Evolutionary conservation across 2,888 invertebrate genomes (phyloP), one percentile per base, ranked within the genome.

Genomic region (Hydriomena furcata): DNA sequence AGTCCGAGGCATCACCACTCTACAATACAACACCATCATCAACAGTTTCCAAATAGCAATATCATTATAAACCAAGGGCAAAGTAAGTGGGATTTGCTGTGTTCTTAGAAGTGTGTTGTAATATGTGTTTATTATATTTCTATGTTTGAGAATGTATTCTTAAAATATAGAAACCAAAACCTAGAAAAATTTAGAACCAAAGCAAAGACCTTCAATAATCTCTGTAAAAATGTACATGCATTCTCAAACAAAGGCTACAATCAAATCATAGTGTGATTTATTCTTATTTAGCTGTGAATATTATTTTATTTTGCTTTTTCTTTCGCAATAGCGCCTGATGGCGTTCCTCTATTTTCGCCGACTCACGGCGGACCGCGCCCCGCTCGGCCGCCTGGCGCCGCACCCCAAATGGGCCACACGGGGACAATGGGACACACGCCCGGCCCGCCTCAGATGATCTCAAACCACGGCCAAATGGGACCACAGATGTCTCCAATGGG

Each of bases 41-140:
- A 85, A 52, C 87, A 88, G 71, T 90, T 88, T 60, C 89, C 84
- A 59, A 73, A 82, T 0, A 79, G 82, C 27, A 90, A 85, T 65
- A 86, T 91, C 27, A 89, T 88, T 44, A 85, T 90, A n/a, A 89
- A 84, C 56, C 91, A 89, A 65, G 84, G 83, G 55, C 89, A 85
- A 78, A 84, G 90, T 90, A 72, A 82, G 86, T 67, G 12, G 30
- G 12, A 5, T 21, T 10, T 20, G n/a, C 0, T 21, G 30, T 35
- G 43, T 36, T 56, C 17, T 46, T 61, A 13, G 7, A 37, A 51
- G 57, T 24, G 2, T 24, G 10, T 25, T 13, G 36, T 24, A n/a
- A n/a, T n/a, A n/a, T n/a, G n/a, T n/a, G 8, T 20, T 34, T 34
- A 21, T 21, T 7, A 1, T 11, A 7, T 34, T 25, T 34, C 40